Conservation (phyloP, 2,888 invertebrate genomes). For the Camptogramma bilineatum region DNA sequence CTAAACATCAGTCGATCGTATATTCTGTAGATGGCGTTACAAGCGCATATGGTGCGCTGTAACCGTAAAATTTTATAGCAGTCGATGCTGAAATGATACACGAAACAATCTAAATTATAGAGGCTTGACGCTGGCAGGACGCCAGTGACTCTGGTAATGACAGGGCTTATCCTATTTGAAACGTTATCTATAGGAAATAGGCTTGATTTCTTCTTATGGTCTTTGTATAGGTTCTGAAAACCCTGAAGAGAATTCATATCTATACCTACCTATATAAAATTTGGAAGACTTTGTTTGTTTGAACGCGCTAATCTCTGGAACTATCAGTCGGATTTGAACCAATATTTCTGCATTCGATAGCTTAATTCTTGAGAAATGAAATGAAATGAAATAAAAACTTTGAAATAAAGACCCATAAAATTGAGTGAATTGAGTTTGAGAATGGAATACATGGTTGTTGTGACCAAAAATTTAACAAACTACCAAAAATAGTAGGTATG, state of each 20-base stretch:
- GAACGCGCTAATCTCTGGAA: no score
- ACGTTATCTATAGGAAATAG: slow-evolving; percentile 59
- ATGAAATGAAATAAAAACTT: no score
- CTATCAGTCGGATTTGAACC: no score
- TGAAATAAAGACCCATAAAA: no score
- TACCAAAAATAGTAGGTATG: no score
- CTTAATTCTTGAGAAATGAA: no score
- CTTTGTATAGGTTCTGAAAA: background rate
- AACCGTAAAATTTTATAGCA: slow-evolving; percentile 83
- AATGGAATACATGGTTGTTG: no score
- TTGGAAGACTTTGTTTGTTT: background rate
- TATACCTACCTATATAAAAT: no score
- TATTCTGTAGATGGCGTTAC: slow-evolving; percentile 55
- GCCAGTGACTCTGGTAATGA: slow-evolving; percentile 76
- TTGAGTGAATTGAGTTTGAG: no score
- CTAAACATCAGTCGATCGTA: slow-evolving; percentile 46
- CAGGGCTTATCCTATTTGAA: slow-evolving; percentile 74
- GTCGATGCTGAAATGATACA: slow-evolving; percentile 83
- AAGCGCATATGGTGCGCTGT: slow-evolving; percentile 74
- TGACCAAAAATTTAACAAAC: no score
- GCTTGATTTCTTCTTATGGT: slow-evolving; percentile 4
- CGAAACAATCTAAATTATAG: slow-evolving; percentile 83
- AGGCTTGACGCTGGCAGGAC: slow-evolving; percentile 68
- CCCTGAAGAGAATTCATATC: background rate
- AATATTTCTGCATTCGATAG: no score